Evolutionary conservation across 1,140 invertebrate genomes (phyloP).

Genomic region (Calliphora vicina): DNA sequence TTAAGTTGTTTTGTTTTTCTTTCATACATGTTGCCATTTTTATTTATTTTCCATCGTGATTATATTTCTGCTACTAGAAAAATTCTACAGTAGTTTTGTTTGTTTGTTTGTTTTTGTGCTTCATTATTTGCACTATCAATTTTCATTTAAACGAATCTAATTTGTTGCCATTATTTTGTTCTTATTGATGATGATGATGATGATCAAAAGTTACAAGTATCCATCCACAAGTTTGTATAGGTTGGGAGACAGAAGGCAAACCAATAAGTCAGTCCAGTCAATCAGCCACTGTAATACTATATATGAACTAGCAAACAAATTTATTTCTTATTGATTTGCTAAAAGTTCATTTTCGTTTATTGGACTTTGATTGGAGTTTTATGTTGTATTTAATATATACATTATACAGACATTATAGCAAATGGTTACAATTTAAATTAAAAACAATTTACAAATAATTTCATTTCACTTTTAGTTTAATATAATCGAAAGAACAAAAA

Average conservation of each 20-base stretch:
- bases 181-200: background rate
- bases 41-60: background rate
- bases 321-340: background rate
- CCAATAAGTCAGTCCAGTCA: background rate
- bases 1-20: background rate
- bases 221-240: too few relatives aligned
- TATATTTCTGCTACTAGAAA: background rate
- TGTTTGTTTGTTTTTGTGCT: background rate
- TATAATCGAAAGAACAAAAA: background rate
- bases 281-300: background rate
- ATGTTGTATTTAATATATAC: background rate
- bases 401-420: too few relatives aligned
- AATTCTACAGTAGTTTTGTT: background rate
- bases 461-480: background rate
- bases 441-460: background rate
- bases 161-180: background rate
- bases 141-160: constrained; percentile 19
- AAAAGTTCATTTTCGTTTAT: constrained; percentile 27
- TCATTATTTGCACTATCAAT: constrained; percentile 10
- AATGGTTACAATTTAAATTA: background rate
- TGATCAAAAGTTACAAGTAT: background rate
- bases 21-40: background rate
- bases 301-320: background rate
- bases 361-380: constrained; percentile 27
- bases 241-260: background rate